phyloP scores from a whole-genome alignment of 2,888 invertebrate species.

The Aquatica leii region DNA sequence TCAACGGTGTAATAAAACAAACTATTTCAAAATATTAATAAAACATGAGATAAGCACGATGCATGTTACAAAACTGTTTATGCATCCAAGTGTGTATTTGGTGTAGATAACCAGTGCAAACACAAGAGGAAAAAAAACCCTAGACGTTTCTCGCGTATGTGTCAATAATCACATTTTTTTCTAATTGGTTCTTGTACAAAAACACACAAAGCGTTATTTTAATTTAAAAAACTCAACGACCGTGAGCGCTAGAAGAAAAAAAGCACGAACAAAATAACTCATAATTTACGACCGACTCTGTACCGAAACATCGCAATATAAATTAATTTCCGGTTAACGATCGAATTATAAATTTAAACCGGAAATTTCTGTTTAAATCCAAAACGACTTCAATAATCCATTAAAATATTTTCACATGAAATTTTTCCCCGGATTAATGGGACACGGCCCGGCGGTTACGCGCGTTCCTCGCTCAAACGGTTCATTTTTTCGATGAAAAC shows the following conservation, averaged over 20 bases:
- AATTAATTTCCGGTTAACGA: conserved; percentile 52
- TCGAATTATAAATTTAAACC: conserved; percentile 47
- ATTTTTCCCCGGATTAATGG: neutral
- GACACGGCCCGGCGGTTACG: neutral
- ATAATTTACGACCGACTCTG: conserved; percentile 22
- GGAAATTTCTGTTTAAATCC: conserved; percentile 54
- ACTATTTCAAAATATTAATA: too few relatives aligned
- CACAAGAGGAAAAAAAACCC: neutral
- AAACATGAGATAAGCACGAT: too few relatives aligned
- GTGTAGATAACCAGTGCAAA: neutral
- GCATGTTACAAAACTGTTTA: conserved; percentile 4
- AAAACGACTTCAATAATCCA: conserved; percentile 48
- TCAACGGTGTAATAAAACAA: too few relatives aligned
- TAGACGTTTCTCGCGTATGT: too few relatives aligned
- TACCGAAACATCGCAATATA: conserved; percentile 36
- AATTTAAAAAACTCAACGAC: conserved; percentile 12
- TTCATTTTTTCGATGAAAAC: too few relatives aligned
- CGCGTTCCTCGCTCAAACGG: too few relatives aligned
- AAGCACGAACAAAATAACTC: conserved; percentile 15
- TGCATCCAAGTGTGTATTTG: neutral
- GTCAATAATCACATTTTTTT: too few relatives aligned
- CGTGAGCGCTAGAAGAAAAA: neutral
- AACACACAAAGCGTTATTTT: conserved; percentile 6
- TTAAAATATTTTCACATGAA: conserved; percentile 30
- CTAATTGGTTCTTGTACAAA: too few relatives aligned